A percentile compares a stretch with the other conserved stretches of the same genome.
These are phyloP conservation scores for Callorhinus ursinus DNA, from an alignment of 2,113 vertebrate species.

Conservation along the genomic window DNA sequence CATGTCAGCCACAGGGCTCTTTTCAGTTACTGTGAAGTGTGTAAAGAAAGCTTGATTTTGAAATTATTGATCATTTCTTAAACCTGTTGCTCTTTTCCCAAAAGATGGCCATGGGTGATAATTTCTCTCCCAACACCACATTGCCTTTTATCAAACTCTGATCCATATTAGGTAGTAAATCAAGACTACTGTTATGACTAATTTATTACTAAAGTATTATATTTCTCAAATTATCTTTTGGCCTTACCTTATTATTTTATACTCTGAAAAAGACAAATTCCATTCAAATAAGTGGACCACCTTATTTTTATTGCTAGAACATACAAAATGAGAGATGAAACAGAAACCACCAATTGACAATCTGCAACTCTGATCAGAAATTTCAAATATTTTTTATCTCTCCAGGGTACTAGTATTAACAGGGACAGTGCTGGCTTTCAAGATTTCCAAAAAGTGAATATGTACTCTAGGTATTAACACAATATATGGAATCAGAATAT, in stretches of 20 bases:
- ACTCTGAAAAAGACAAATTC: neutral
- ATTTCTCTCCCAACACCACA: neutral
- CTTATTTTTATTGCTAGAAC: neutral
- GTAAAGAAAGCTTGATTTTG: neutral
- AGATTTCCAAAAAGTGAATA: neutral
- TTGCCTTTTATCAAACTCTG: neutral
- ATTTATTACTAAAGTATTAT: neutral
- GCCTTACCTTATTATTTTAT: neutral
- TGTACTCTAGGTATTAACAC: neutral
- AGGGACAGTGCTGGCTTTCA: neutral
- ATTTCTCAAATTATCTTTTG: neutral
- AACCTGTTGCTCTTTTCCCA: neutral
- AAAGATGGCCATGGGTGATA: neutral
- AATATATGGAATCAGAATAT: neutral
- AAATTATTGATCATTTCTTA: neutral
- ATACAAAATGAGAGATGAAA: constrained; percentile 5
- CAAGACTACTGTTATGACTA: neutral
- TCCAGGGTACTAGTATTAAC: neutral
- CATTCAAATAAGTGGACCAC: neutral
- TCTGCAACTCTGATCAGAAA: neutral
- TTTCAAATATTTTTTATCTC: neutral
- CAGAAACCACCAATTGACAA: neutral
- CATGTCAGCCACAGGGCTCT: neutral
- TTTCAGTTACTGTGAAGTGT: neutral
- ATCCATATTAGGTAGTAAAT: neutral